These are phyloP conservation scores for Oplegnathus fasciatus DNA, from an alignment of 2,113 vertebrate genomes.

Conservation along the genomic window DNA sequence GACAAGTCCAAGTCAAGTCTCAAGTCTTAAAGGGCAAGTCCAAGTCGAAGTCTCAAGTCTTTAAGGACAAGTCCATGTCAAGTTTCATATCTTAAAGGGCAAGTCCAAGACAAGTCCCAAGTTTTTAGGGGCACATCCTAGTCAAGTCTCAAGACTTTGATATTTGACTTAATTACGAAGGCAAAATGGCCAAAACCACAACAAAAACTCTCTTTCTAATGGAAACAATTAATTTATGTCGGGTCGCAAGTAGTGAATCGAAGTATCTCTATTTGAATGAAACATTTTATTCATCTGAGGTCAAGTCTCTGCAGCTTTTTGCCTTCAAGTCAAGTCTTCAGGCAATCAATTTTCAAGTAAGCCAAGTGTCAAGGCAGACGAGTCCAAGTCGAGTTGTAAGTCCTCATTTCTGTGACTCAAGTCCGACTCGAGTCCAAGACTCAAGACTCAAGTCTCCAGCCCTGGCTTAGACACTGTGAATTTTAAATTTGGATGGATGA, in stretches of 20 bases:
- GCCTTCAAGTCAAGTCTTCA: neutral
- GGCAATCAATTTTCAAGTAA: neutral
- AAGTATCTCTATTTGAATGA: neutral
- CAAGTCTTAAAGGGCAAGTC: neutral
- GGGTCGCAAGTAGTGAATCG: neutral
- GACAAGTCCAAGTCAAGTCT: neutral
- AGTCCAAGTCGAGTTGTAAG: too few species aligned
- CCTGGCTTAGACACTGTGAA: too few species aligned
- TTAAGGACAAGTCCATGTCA: neutral
- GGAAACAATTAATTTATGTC: neutral
- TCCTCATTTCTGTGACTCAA: neutral
- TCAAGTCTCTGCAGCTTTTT: neutral
- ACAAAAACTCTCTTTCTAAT: neutral
- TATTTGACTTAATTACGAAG: neutral
- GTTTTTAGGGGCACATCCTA: neutral
- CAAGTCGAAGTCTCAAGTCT: too few species aligned
- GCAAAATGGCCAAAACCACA: neutral
- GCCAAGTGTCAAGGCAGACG: neutral
- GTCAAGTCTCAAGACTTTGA: neutral
- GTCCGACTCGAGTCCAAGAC: neutral
- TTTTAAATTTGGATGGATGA: neutral
- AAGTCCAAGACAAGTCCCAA: neutral
- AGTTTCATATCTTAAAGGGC: neutral
- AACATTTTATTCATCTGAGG: neutral
- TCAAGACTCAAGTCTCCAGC: too few species aligned